phyloP scores from a whole-genome alignment of 1,140 invertebrate species.

The Drosophila tani region DNA sequence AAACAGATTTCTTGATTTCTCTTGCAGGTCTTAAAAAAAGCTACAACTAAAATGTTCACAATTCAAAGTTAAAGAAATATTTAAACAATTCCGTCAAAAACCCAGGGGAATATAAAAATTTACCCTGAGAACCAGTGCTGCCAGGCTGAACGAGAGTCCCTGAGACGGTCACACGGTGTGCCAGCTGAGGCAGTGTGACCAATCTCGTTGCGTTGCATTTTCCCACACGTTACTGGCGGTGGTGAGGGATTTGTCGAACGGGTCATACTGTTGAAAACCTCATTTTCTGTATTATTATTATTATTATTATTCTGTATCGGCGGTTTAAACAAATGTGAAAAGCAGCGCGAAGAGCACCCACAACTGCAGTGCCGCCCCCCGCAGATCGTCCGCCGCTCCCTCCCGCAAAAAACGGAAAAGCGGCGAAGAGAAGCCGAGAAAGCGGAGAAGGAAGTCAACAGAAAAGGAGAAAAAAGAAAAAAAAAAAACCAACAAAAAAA shows the following conservation, averaged over 20 bases:
- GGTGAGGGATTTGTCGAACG: constrained; percentile 3
- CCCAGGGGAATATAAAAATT: not conserved
- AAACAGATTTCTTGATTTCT: too few species aligned
- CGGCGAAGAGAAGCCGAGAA: constrained; percentile 10
- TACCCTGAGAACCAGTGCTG: not conserved
- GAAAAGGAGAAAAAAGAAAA: constrained; percentile 5
- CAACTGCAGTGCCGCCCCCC: constrained; percentile 19
- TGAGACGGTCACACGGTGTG: not conserved
- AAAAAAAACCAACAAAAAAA: constrained; percentile 19
- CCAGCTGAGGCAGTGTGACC: constrained; percentile 1
- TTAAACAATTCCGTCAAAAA: not conserved
- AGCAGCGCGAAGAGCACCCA: constrained; percentile 18
- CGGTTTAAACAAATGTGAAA: constrained; percentile 48
- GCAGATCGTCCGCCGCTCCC: constrained; percentile 4
- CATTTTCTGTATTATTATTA: constrained; percentile 15
- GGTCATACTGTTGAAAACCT: constrained; percentile 22
- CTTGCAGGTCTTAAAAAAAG: not conserved
- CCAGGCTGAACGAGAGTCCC: not conserved
- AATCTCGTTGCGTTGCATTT: too few species aligned
- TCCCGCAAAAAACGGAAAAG: constrained; percentile 5
- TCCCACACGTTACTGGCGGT: not conserved
- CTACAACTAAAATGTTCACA: too few species aligned
- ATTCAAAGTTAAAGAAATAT: not conserved
- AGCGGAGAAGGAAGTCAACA: constrained; percentile 15
- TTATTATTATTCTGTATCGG: constrained; percentile 11